A percentile compares a stretch with the other conserved stretches of the same genome.
Conservation (phyloP, 2,113 vertebrate genomes). For the Hippocampus abdominalis region DNA sequence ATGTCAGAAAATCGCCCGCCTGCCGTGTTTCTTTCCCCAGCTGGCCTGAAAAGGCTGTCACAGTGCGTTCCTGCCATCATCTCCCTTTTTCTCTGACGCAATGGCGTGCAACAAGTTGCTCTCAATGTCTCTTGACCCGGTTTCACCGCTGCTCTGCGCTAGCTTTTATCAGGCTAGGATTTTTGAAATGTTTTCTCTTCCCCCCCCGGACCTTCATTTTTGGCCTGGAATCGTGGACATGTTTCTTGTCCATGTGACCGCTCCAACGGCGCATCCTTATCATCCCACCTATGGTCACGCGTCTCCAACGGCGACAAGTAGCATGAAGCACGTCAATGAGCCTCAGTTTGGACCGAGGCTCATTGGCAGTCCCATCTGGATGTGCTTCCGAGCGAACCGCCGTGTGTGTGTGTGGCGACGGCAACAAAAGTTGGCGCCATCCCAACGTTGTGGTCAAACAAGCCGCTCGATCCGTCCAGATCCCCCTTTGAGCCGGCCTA, state of each 20-base stretch:
- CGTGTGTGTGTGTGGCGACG: neutral
- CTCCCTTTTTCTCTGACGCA: neutral
- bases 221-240: constrained; percentile 2
- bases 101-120: neutral
- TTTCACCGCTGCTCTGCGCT: neutral
- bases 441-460: constrained; percentile 20
- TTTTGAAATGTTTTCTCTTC: no score
- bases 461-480: constrained; percentile 19
- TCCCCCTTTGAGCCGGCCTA: constrained; percentile 41
- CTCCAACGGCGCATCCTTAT: constrained; percentile 23
- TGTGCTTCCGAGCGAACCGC: neutral
- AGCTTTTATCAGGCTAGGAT: neutral
- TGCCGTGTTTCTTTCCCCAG: neutral
- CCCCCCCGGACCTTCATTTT: neutral
- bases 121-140: neutral
- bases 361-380: no score
- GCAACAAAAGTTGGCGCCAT: constrained; percentile 7
- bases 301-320: constrained; percentile 8
- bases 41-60: constrained; percentile 1
- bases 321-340: neutral
- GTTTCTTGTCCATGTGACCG: constrained; percentile 44
- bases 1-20: neutral
- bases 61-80: constrained; percentile 4
- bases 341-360: no score
- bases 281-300: constrained; percentile 38